Evolutionary conservation across 1,140 invertebrate species (phyloP), one percentile per base, ranked within the genome.

Genomic region (Zaprionus nigranus): DNA sequence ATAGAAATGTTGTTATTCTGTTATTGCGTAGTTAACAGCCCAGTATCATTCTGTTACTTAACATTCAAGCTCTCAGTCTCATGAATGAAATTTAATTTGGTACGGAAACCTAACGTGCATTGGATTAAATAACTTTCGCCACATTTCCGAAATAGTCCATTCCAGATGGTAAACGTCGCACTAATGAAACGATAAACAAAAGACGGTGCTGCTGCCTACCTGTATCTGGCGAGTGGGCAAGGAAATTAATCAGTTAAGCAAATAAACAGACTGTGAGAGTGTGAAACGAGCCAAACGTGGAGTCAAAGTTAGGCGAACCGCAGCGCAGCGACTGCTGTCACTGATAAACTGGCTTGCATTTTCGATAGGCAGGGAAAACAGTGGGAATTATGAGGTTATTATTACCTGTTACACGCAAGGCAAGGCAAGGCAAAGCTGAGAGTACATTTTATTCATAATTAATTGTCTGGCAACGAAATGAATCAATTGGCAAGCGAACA

Each of bases 211-310:
- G 26, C 36, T 24, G 28, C 13, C 26, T 30, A 46, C 36, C 51
- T 11, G 22, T 28, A 26, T 64, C 20, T 9, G 5, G 11, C 30
- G 28, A 24, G 34, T 60, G 38, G 26, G 13, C 17, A 59, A 34
- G 43, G 20, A 80, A 70, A 73, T 86, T 87, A 85, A 85, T 87
- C 76, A 87, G 72, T 82, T 82, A 61, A 69, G 62, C 60, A 73
- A 83, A 83, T 75, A 82, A 46, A 80, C 26, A 43, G 51, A 40
- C 20, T 46, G 40, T 9, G 40, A 24, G 46, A 64, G 66, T 60
- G 76, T 70, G 64, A 78, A 78, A 63, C 75, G 64, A 66, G 43
- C 40, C 15, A 26, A 13, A 46, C 40, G 36, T 15, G 5, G 36
- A 38, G 36, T 13, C 36, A 38, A 36, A 36, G 34, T 13, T 5